A percentile compares a stretch with the other conserved stretches of the same genome.
These are phyloP conservation scores for Theristicus caerulescens DNA, from an alignment of 2,113 vertebrate species.

Conservation along the genomic window DNA sequence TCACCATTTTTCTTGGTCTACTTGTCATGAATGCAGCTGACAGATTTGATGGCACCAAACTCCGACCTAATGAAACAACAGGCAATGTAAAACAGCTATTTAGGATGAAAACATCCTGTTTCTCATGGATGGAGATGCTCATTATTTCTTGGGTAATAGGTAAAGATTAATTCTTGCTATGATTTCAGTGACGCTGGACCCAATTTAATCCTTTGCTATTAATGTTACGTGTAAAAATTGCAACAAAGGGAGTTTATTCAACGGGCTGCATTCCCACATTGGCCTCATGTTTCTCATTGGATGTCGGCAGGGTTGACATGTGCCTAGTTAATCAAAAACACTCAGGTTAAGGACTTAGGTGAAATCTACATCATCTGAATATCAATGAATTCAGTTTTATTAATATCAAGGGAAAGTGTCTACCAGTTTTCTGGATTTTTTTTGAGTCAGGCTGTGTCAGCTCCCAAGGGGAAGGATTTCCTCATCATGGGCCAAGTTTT, in stretches of 20 bases:
- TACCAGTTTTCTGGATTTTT: rapidly evolving
- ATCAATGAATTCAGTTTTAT: neutral
- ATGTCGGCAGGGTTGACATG: neutral
- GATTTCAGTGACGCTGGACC: neutral
- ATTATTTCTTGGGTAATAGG: slow-evolving; percentile 98
- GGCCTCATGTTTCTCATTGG: neutral
- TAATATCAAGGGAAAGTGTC: neutral
- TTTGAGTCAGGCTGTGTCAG: neutral
- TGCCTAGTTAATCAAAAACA: neutral
- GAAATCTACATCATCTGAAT: neutral
- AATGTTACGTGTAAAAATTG: neutral
- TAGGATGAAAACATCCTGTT: slow-evolving; percentile 94
- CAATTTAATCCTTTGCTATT: neutral
- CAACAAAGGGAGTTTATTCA: neutral
- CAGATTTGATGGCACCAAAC: slow-evolving; percentile 89
- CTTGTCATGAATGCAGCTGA: slow-evolving; percentile 94
- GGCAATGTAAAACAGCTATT: slow-evolving; percentile 91
- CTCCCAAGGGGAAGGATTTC: neutral
- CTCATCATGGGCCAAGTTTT: neutral
- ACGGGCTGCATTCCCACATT: neutral
- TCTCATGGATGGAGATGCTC: slow-evolving; percentile 96
- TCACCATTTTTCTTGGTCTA: slow-evolving; percentile 91
- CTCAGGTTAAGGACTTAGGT: neutral
- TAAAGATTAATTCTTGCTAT: slow-evolving; percentile 66
- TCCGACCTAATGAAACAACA: slow-evolving; percentile 92